Percentiles rank a stretch among this genome's conserved stretches.
Evolutionary conservation across 2,113 vertebrate species (phyloP).

Genomic region (Sinocyclocheilus grahami): DNA sequence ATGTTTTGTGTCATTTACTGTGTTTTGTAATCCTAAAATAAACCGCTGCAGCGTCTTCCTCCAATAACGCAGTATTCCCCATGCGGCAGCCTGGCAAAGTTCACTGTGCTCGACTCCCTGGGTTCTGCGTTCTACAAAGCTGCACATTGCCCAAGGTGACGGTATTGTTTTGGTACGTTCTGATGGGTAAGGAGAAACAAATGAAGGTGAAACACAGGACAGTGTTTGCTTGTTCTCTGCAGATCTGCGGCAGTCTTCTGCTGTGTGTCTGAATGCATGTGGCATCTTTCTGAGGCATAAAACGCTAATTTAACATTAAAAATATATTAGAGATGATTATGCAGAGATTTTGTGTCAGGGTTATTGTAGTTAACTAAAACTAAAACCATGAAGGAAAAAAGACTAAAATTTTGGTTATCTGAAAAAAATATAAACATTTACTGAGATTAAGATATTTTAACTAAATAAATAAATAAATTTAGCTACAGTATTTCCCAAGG

Average conservation of each 20-base stretch:
- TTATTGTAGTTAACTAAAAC: background rate
- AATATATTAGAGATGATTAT: background rate
- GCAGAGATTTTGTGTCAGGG: background rate
- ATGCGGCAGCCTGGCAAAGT: constrained; percentile 50
- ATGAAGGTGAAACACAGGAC: constrained; percentile 51
- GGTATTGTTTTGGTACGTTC: constrained; percentile 61
- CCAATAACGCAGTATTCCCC: constrained; percentile 55
- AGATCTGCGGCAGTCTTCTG: constrained; percentile 11
- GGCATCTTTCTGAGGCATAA: background rate
- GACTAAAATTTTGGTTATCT: background rate
- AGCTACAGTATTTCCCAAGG: too few relatives aligned
- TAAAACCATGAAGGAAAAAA: background rate
- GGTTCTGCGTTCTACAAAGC: constrained; percentile 65
- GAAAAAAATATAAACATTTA: too few relatives aligned
- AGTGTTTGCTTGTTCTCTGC: constrained; percentile 25
- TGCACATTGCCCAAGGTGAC: constrained; percentile 64
- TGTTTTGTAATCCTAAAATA: constrained; percentile 52
- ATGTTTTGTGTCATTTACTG: constrained; percentile 41
- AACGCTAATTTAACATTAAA: background rate
- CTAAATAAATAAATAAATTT: too few relatives aligned
- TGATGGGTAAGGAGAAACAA: constrained; percentile 53
- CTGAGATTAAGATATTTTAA: too few relatives aligned
- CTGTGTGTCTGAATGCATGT: background rate
- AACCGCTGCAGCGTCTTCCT: constrained; percentile 47
- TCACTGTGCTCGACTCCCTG: constrained; percentile 56